Evolutionary conservation across 2,113 vertebrate genomes (phyloP).

Genomic region (Holacanthus passer): DNA sequence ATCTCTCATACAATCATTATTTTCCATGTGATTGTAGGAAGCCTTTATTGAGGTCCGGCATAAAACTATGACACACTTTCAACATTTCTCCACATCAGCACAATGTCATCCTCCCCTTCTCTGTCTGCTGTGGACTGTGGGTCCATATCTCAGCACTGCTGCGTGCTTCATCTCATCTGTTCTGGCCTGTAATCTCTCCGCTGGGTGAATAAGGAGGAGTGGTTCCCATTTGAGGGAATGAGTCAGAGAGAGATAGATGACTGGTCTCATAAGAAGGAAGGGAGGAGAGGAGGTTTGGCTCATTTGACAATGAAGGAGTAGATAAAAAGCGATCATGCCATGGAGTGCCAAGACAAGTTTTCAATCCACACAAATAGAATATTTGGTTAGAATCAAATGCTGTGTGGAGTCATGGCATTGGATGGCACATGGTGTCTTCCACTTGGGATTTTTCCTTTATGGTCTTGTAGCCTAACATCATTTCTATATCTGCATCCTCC

Average conservation of each 20-base stretch:
- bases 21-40: not conserved
- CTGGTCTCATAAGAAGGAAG: slow-evolving; percentile 35
- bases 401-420: not conserved
- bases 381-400: slow-evolving; percentile 13
- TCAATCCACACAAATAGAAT: slow-evolving; percentile 4
- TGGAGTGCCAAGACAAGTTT: not conserved
- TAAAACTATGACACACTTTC: not conserved
- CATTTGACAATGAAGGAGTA: slow-evolving; percentile 44
- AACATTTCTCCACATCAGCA: slow-evolving; percentile 1
- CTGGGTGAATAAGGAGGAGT: slow-evolving; percentile 53
- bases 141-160: slow-evolving; percentile 43
- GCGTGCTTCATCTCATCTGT: slow-evolving; percentile 52
- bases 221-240: slow-evolving; percentile 57
- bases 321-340: slow-evolving; percentile 16
- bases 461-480: slow-evolving; percentile 16
- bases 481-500: not conserved
- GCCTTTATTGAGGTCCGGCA: not conserved
- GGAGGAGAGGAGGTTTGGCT: slow-evolving; percentile 31
- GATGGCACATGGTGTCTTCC: not conserved
- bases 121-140: slow-evolving; percentile 29
- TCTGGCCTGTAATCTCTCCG: slow-evolving; percentile 57
- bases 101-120: slow-evolving; percentile 35
- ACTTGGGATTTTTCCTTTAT: not conserved
- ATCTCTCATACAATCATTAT: not conserved
- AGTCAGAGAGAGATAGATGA: slow-evolving; percentile 59